These are phyloP conservation scores for Irena cyanogastra DNA, from an alignment of 2,113 vertebrate genomes.

Conservation along the genomic window DNA sequence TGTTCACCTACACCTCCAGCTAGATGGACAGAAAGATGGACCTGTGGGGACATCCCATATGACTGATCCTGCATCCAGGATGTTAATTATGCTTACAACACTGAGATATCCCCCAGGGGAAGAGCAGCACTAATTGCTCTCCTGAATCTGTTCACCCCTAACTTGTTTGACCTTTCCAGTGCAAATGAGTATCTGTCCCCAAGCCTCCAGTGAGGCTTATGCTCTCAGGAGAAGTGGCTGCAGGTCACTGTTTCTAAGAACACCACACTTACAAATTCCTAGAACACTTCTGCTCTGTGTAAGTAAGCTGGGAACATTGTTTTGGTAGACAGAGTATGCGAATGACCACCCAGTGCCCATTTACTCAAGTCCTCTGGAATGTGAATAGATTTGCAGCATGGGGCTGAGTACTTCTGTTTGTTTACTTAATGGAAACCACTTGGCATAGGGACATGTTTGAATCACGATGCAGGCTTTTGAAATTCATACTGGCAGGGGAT, in stretches of 20 bases:
- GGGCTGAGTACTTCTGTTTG: conserved; percentile 36
- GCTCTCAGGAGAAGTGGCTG: not conserved
- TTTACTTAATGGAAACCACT: conserved; percentile 57
- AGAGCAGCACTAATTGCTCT: not conserved
- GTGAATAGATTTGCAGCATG: conserved; percentile 34
- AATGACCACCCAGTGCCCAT: conserved; percentile 29
- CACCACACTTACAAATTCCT: conserved; percentile 58
- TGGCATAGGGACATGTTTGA: not conserved
- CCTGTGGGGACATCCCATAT: not conserved
- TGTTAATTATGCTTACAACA: not conserved
- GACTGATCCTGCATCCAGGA: not conserved
- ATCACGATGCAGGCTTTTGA: conserved; percentile 29
- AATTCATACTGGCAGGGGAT: not conserved
- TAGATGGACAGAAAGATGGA: not conserved
- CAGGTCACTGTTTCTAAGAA: conserved; percentile 37
- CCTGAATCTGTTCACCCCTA: not conserved
- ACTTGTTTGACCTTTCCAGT: not conserved
- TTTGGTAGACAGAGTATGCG: conserved; percentile 52
- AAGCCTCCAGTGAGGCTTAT: not conserved
- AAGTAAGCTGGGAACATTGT: conserved; percentile 51
- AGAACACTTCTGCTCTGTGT: conserved; percentile 52
- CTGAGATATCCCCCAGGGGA: not conserved
- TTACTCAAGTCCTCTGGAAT: conserved; percentile 54
- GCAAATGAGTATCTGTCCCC: not conserved
- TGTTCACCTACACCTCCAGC: not conserved